Evolutionary conservation across 2,888 invertebrate genomes (phyloP).

Genomic region (Ecliptopera silaceata): DNA sequence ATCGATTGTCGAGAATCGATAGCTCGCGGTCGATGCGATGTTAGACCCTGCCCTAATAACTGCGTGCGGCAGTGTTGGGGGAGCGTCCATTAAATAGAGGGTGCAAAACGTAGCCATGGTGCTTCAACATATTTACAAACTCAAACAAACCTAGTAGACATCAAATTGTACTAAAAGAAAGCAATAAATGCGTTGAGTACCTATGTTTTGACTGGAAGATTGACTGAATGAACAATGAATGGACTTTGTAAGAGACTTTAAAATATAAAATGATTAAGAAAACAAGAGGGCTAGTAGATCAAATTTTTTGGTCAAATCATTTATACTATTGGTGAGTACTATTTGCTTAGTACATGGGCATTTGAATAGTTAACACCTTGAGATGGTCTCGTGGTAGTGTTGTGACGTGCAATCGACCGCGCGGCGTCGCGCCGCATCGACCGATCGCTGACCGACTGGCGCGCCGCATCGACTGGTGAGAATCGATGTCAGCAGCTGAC

Average conservation of each 20-base stretch:
- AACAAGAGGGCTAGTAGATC: no score
- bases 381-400: background rate
- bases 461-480: background rate
- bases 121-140: background rate
- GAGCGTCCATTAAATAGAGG: background rate
- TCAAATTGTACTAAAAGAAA: no score
- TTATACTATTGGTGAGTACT: no score
- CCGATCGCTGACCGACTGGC: background rate
- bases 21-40: slow-evolving; percentile 41
- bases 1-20: slow-evolving; percentile 43
- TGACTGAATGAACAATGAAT: no score
- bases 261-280: no score
- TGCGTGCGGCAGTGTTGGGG: background rate
- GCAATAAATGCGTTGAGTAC: no score
- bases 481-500: background rate
- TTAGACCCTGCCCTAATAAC: background rate
- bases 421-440: background rate
- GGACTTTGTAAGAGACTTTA: no score
- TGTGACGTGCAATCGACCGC: background rate
- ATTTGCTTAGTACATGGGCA: no score
- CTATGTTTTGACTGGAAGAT: no score
- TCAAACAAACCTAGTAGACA: no score
- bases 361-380: background rate
- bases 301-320: no score
- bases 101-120: background rate